phyloP scores from a whole-genome alignment of 2,888 invertebrate genomes.

The Drosophila seclusa region DNA sequence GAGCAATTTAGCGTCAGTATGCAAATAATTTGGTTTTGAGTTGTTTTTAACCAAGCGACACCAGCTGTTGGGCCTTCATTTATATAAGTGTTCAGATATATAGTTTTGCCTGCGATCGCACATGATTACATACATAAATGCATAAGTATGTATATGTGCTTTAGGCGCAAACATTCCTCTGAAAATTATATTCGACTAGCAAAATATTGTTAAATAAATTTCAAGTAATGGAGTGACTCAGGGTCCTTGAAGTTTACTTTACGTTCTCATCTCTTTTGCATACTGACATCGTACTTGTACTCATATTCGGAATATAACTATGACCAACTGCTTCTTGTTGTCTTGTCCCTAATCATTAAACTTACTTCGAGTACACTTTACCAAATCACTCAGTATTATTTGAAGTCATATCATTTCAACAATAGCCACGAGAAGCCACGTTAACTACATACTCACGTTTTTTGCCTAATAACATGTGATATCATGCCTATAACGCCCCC shows the following conservation, averaged over 20 bases:
- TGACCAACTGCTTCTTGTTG: neutral
- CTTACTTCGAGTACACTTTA: neutral
- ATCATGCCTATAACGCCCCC: slow-evolving; percentile 34
- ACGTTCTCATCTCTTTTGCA: neutral
- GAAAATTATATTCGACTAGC: neutral
- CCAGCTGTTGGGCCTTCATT: slow-evolving; percentile 67
- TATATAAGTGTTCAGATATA: neutral
- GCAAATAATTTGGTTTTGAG: slow-evolving; percentile 51
- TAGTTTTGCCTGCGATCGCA: neutral
- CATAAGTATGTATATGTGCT: neutral
- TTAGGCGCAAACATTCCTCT: slow-evolving; percentile 1
- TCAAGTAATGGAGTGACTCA: neutral
- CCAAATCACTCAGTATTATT: slow-evolving; percentile 26
- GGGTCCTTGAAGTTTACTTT: neutral
- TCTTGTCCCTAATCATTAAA: neutral
- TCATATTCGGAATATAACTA: neutral
- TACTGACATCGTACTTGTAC: neutral
- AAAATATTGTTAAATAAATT: neutral
- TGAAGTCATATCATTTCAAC: slow-evolving; percentile 27
- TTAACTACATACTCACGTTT: slow-evolving; percentile 48
- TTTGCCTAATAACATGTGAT: slow-evolving; percentile 38
- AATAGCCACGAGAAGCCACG: slow-evolving; percentile 9
- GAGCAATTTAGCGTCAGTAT: slow-evolving; percentile 53
- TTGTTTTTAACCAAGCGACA: slow-evolving; percentile 57
- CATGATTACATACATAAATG: neutral